These are phyloP conservation scores for Macrostomum lignano DNA, from an alignment of 1,140 invertebrate species.

Conservation along the genomic window DNA sequence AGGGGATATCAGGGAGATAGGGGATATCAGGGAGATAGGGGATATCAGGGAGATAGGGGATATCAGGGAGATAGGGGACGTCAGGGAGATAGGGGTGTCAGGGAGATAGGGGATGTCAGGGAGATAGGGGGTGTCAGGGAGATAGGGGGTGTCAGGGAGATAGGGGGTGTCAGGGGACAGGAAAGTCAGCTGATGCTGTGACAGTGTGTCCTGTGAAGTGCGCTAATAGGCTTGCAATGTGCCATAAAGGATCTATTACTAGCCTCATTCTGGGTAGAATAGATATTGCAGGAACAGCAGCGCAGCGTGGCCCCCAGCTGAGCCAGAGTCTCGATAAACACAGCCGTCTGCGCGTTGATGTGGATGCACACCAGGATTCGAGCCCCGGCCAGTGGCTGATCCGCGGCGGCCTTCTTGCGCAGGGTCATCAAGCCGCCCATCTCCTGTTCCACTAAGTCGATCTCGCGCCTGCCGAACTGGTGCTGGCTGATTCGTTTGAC, in stretches of 20 bases:
- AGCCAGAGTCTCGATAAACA: constrained; percentile 65
- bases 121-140: no score
- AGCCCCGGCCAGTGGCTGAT: constrained; percentile 72
- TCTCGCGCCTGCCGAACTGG: constrained; percentile 69
- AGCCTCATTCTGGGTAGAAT: constrained; percentile 55
- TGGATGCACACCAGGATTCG: constrained; percentile 88
- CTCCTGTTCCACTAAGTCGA: constrained; percentile 94
- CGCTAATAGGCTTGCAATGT: not conserved
- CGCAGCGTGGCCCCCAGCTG: constrained; percentile 60
- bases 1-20: no score
- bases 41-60: no score
- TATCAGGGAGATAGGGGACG: no score
- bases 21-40: no score
- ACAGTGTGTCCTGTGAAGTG: not conserved
- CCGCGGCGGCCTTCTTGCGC: constrained; percentile 54
- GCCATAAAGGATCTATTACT: constrained; percentile 4
- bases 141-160: no score
- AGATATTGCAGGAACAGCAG: constrained; percentile 91
- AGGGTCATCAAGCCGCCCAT: constrained; percentile 90
- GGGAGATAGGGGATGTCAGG: no score
- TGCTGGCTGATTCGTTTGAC: constrained; percentile 64
- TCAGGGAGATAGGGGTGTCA: no score
- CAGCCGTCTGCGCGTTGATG: constrained; percentile 86
- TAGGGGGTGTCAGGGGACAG: no score
- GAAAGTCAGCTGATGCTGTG: no score